Conservation (phyloP, 2,888 invertebrate species). For the Cryptus armator region DNA sequence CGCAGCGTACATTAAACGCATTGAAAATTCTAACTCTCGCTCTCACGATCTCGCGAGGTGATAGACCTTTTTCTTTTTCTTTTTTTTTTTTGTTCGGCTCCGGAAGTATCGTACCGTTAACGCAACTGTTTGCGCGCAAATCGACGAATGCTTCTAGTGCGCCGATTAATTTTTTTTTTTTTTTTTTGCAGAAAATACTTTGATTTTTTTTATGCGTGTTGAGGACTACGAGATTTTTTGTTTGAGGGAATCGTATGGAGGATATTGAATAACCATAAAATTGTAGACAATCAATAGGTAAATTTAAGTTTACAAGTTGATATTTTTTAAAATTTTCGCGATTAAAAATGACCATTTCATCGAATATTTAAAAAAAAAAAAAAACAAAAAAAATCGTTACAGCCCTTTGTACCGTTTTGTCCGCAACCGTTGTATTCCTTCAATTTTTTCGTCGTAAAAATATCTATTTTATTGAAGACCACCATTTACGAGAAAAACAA, state of each 20-base stretch:
- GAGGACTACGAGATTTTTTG: background rate
- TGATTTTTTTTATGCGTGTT: background rate
- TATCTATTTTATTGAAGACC: too few relatives aligned
- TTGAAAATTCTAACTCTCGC: slow-evolving; percentile 54
- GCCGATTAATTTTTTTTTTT: background rate
- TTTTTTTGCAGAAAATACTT: background rate
- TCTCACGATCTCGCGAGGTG: slow-evolving; percentile 30
- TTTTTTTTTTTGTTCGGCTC: background rate
- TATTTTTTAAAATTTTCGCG: too few relatives aligned
- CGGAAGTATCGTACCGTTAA: slow-evolving; percentile 1
- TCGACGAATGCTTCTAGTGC: background rate
- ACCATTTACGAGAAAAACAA: too few relatives aligned
- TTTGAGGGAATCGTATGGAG: background rate
- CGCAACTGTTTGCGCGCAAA: slow-evolving; percentile 3
- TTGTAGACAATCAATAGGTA: background rate
- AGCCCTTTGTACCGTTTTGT: too few relatives aligned
- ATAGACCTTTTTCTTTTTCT: slow-evolving; percentile 25
- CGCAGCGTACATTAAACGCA: slow-evolving; percentile 30
- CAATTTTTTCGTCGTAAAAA: too few relatives aligned
- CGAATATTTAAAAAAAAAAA: too few relatives aligned
- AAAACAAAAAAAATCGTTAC: too few relatives aligned
- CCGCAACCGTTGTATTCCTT: too few relatives aligned
- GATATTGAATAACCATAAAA: background rate
- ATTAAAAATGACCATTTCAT: too few relatives aligned
- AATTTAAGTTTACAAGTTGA: background rate